A percentile compares a stretch with the other conserved stretches of the same genome.
Conservation (phyloP, 35 echinoderm and acorn worm genomes). For the Lytechinus pictus region DNA sequence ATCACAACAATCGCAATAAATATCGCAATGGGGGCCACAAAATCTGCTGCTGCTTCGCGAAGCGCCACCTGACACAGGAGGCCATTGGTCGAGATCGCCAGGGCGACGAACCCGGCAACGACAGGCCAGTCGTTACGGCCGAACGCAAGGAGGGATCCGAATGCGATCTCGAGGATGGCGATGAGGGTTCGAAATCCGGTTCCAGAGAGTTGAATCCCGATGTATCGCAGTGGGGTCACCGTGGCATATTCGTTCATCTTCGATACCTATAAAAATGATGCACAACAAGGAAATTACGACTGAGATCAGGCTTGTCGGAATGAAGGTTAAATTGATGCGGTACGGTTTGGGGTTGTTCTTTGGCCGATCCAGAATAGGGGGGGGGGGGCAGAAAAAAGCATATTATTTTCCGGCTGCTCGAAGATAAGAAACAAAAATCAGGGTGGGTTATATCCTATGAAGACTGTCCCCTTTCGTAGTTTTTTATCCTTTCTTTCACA, state of each 20-base stretch:
- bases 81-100: slow-evolving; percentile 52
- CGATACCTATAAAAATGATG: slow-evolving; percentile 47
- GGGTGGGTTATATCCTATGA: no score
- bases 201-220: slow-evolving; percentile 61
- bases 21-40: slow-evolving; percentile 39
- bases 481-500: no score
- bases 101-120: slow-evolving; percentile 51
- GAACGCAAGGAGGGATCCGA: slow-evolving; percentile 70
- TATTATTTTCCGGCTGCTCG: no score
- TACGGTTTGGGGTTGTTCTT: no score
- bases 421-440: no score
- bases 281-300: background rate
- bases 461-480: no score
- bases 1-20: slow-evolving; percentile 44
- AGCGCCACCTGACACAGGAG: slow-evolving; percentile 60
- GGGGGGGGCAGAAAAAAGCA: no score
- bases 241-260: slow-evolving; percentile 51
- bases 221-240: slow-evolving; percentile 70
- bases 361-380: no score
- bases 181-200: slow-evolving; percentile 64
- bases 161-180: slow-evolving; percentile 65
- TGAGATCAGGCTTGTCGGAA: no score
- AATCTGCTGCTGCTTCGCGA: slow-evolving; percentile 36
- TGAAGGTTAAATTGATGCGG: no score
- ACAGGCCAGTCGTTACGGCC: slow-evolving; percentile 64